Conservation (phyloP, 2,888 invertebrate genomes). For the Colletes collaris region DNA sequence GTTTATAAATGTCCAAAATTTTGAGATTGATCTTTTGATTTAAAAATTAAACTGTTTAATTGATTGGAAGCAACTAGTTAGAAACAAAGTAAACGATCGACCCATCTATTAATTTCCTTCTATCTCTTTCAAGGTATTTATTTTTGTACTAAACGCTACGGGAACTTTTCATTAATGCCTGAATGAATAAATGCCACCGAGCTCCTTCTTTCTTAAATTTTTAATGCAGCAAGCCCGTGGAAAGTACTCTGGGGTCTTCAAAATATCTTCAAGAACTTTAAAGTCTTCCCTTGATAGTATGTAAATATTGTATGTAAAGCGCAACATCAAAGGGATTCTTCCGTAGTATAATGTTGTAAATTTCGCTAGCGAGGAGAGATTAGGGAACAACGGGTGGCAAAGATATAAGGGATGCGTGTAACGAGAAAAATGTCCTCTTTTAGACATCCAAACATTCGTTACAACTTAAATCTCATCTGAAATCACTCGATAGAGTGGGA, state of each 20-base stretch:
- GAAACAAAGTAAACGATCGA: not conserved
- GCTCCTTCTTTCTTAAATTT: conserved; percentile 57
- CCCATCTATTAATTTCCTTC: conserved; percentile 11
- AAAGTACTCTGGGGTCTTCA: conserved; percentile 67
- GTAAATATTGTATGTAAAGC: conserved; percentile 70
- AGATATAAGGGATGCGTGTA: conserved; percentile 36
- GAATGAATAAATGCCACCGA: conserved; percentile 68
- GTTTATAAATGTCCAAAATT: too few relatives aligned
- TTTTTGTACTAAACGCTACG: conserved; percentile 32
- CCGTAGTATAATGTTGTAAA: conserved; percentile 64
- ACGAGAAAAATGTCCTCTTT: conserved; percentile 30
- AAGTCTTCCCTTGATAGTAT: conserved; percentile 70
- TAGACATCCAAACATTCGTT: conserved; percentile 2
- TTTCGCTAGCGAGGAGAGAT: conserved; percentile 62
- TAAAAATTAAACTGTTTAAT: not conserved
- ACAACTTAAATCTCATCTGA: too few relatives aligned
- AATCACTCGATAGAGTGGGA: not conserved
- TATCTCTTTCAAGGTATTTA: conserved; percentile 34
- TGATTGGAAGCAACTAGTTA: not conserved
- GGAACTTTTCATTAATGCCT: conserved; percentile 68
- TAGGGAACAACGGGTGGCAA: conserved; percentile 52
- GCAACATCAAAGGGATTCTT: conserved; percentile 70
- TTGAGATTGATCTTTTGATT: too few relatives aligned
- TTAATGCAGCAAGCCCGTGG: conserved; percentile 67
- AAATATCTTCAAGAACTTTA: conserved; percentile 71